phyloP scores from a whole-genome alignment of 2,888 invertebrate species.

The Macropis europaea region DNA sequence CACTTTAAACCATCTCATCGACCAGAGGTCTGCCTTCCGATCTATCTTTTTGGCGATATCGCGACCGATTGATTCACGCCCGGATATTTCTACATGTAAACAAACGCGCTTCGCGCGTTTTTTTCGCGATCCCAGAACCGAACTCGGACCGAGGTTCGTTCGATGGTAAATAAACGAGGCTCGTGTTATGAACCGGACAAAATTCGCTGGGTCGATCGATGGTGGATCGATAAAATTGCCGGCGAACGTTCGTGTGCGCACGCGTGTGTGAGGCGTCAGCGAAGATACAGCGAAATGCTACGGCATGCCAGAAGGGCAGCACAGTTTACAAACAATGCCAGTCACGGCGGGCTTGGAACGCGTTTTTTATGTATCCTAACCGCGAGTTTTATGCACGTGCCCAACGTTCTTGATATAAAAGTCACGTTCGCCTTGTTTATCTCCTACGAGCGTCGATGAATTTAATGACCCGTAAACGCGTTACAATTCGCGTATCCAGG shows the following conservation, averaged over 20 bases:
- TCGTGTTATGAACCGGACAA: too few species aligned
- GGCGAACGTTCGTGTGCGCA: not conserved
- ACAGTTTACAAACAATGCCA: slow-evolving; percentile 55
- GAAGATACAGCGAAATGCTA: slow-evolving; percentile 26
- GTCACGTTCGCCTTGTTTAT: slow-evolving; percentile 35
- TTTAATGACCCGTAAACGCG: slow-evolving; percentile 9
- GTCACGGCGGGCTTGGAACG: slow-evolving; percentile 7
- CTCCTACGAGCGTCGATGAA: slow-evolving; percentile 1
- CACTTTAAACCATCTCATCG: too few species aligned
- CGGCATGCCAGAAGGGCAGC: slow-evolving; percentile 33
- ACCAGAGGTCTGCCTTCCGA: too few species aligned
- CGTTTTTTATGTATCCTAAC: slow-evolving; percentile 20
- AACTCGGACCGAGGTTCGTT: too few species aligned
- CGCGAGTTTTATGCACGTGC: slow-evolving; percentile 46
- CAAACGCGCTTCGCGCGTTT: too few species aligned
- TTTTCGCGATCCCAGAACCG: too few species aligned
- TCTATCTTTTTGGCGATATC: too few species aligned
- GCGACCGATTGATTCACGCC: not conserved
- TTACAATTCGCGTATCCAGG: not conserved
- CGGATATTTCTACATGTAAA: not conserved
- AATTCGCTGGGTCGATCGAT: too few species aligned
- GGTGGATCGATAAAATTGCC: slow-evolving; percentile 36
- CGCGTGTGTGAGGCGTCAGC: not conserved
- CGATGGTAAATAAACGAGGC: not conserved
- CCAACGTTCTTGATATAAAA: slow-evolving; percentile 45